Conservation (phyloP, 2,797 vertebrate species). For the Champsocephalus gunnari region DNA sequence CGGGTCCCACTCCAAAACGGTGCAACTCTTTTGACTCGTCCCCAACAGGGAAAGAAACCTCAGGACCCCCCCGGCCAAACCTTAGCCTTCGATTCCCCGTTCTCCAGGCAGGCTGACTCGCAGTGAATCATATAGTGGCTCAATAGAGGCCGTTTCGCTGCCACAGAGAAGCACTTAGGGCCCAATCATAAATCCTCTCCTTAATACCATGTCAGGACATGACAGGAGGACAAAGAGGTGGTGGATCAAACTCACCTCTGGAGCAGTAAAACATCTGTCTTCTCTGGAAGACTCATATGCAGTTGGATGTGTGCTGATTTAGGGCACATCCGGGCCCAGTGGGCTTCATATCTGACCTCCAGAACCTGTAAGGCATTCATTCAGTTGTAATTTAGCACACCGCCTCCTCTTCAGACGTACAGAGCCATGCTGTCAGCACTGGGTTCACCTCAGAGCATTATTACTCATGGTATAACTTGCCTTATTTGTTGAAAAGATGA, state of each 20-base stretch:
- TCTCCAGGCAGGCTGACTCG: slow-evolving; percentile 52
- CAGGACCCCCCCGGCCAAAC: slow-evolving; percentile 1
- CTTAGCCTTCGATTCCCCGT: slow-evolving; percentile 36
- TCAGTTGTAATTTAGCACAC: slow-evolving; percentile 42
- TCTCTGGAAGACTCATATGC: slow-evolving; percentile 35
- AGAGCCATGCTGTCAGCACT: neutral
- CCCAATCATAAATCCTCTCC: slow-evolving; percentile 71
- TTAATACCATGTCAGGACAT: slow-evolving; percentile 71
- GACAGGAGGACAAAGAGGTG: slow-evolving; percentile 76
- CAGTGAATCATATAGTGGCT: slow-evolving; percentile 66
- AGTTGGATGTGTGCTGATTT: slow-evolving; percentile 57
- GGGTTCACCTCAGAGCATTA: neutral
- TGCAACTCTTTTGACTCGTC: slow-evolving; percentile 1
- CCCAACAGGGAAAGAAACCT: slow-evolving; percentile 10
- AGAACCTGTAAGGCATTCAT: slow-evolving; percentile 41
- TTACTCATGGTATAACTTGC: neutral
- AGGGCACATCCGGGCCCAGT: slow-evolving; percentile 30
- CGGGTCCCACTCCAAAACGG: neutral
- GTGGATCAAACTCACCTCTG: slow-evolving; percentile 74
- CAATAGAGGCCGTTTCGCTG: slow-evolving; percentile 54
- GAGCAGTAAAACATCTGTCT: slow-evolving; percentile 76
- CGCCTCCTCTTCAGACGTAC: slow-evolving; percentile 23
- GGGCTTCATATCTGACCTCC: slow-evolving; percentile 49
- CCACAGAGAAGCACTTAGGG: slow-evolving; percentile 73
- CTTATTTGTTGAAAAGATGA: neutral